Base-by-base conservation (phyloP, 1,140 invertebrate species). In the Leptopilina clavipes region DNA sequence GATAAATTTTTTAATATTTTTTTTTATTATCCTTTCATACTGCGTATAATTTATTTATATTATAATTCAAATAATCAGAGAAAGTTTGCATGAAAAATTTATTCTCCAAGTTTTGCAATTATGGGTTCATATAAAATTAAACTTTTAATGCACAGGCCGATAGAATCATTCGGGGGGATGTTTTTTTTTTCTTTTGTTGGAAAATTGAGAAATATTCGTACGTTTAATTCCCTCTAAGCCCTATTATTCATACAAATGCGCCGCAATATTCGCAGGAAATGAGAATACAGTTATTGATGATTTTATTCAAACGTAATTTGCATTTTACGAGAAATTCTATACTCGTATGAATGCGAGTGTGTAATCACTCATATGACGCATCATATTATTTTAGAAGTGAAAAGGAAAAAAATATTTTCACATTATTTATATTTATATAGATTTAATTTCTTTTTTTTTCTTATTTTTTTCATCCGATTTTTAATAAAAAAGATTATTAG, bases 171-270 rank as follows among this genome's bases (percentile, higher is more conserved):
- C 11, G 19, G 19, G n/a, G n/a, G 7, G 9, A 65, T 65, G 3
- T 25, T 14, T 65, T 31, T 31, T 31, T 31, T 2, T 2, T 31
- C 5, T 31, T 31, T 31, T 2, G 25, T 11, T 19, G 56, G 18
- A 59, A 65, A 65, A 65, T 65, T 65, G 56, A 65, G 56, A 65
- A 65, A 65, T 65, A 65, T 65, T 56, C 22, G 19, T 14, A 14
- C 22, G 18, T 22, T 25, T 65, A 65, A 65, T 65, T 25, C 22
- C 56, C 18, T 65, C 56, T 65, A 65, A 65, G 19, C 19, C 18
- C 56, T 31, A 65, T 59, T 65, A 40, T 40, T 40, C 8, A 40
- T 19, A 31, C 11, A 65, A 65, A 14, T 65, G 11, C 56, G 22
- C 10, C 25, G 5, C 25, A 31, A 31, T 31, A 65, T 65, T 65